Evolutionary conservation across 2,113 vertebrate genomes (phyloP).

Genomic region (Entomyzon cyanotis): DNA sequence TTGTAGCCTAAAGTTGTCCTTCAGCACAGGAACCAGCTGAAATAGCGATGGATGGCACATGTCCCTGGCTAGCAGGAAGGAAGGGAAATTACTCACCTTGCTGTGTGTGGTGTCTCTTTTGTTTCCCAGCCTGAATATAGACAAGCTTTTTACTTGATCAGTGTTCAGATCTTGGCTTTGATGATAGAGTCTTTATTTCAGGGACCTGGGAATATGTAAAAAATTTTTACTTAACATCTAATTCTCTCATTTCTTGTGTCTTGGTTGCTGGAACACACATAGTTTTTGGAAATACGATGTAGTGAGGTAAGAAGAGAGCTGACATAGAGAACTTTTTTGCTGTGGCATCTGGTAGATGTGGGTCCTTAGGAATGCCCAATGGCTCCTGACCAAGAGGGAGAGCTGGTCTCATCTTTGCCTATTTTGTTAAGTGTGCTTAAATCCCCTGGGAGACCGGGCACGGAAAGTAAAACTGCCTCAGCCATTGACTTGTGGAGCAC

Average conservation of each 20-base stretch:
- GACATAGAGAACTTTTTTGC: not conserved
- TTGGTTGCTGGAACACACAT: not conserved
- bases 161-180: not conserved
- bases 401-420: not conserved
- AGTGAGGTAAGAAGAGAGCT: not conserved
- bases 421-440: not conserved
- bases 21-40: not conserved
- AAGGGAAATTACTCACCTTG: not conserved
- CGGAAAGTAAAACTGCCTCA: not conserved
- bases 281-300: not conserved
- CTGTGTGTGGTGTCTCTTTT: not conserved
- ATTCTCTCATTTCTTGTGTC: not conserved
- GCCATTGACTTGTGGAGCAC: not conserved
- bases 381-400: not conserved
- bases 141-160: not conserved
- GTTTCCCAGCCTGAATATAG: not conserved
- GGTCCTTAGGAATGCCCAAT: not conserved
- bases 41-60: rapidly evolving
- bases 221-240: too few species aligned
- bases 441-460: not conserved
- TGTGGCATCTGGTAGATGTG: not conserved
- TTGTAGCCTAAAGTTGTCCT: not conserved
- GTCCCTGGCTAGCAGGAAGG: not conserved
- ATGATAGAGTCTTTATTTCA: not conserved
- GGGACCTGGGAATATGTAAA: not conserved